Evolutionary conservation across 2,113 vertebrate species (phyloP), one percentile per base, ranked within the genome.

Genomic region (Mormoops blainvillei): DNA sequence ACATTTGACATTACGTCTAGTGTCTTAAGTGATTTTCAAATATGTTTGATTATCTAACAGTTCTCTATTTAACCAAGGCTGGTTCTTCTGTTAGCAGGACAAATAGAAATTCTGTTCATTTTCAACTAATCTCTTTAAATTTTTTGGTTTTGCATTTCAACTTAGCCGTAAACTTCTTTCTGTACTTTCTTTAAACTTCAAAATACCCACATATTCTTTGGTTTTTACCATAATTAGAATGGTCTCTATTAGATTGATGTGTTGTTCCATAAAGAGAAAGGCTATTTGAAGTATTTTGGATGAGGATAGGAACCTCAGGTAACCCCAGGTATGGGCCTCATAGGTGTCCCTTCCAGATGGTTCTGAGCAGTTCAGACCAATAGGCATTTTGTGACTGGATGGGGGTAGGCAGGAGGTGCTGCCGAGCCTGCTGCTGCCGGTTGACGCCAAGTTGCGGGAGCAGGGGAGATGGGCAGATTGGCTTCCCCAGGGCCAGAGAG

Each of bases 11-110:
- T 80, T 90, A 8, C 73, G 8, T 85, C n/a, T 71, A 8, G 71
- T 83, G 83, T 88, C 73, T 92, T 89, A 88, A 93, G 31, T 70
- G 65, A 71, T 80, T 88, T 96, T 85, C 78, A 76, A 41, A 71
- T 70, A 4, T 84, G 50, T 16, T n/a, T 89, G 63, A 65, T 92
- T 82, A 76, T 28, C 71, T 65, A 52, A 65, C n/a, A 50, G 45
- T 24, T 93, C 36, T 93, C 26, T 78, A 1, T 96, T 94, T 90
- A 92, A 92, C 36, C 74, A 84, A 82, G 67, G 36, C 78, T 83
- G 63, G 54, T 67, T 77, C 70, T 77, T 90, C 56, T 24, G 16
- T 76, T 84, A 90, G 41, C 36, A 68, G 82, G 54, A 33, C 61
- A 82, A 76, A 52, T 38, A 81, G 70, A 45, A 77, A 68, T 52